Percentiles rank a stretch among this genome's conserved stretches.
phyloP scores from a whole-genome alignment of 2,888 invertebrate genomes.

The Odontothrips loti region DNA sequence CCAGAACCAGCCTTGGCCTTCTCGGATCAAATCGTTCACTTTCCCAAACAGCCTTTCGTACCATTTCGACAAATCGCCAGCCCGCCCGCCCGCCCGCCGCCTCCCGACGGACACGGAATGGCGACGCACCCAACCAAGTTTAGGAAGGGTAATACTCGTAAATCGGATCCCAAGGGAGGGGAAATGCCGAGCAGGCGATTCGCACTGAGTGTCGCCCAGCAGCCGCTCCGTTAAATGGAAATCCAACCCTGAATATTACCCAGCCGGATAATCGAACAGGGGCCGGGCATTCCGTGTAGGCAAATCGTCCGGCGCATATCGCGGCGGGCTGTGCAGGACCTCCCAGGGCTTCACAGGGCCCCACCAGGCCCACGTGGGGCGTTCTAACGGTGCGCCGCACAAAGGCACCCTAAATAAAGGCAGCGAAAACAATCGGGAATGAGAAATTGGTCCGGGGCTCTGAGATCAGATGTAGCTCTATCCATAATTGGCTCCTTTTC shows the following conservation, averaged over 20 bases:
- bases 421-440: neutral
- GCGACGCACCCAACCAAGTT: neutral
- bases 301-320: too few relatives aligned
- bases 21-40: too few relatives aligned
- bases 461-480: neutral
- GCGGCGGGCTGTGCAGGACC: too few relatives aligned
- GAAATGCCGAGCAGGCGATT: too few relatives aligned
- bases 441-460: constrained; percentile 4
- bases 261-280: neutral
- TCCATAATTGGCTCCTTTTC: neutral
- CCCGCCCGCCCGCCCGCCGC: too few relatives aligned
- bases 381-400: neutral
- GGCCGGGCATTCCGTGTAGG: neutral
- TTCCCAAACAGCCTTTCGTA: too few relatives aligned
- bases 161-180: too few relatives aligned
- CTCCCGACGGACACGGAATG: neutral
- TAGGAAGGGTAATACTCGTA: too few relatives aligned
- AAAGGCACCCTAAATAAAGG: constrained; percentile 1
- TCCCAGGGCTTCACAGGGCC: neutral
- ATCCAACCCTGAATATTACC: neutral
- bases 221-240: constrained; percentile 17
- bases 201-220: neutral
- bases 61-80: too few relatives aligned
- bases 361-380: neutral
- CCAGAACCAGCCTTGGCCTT: too few relatives aligned